Conservation (phyloP, 2,888 invertebrate genomes). For the Caenorhabditis plicata region DNA sequence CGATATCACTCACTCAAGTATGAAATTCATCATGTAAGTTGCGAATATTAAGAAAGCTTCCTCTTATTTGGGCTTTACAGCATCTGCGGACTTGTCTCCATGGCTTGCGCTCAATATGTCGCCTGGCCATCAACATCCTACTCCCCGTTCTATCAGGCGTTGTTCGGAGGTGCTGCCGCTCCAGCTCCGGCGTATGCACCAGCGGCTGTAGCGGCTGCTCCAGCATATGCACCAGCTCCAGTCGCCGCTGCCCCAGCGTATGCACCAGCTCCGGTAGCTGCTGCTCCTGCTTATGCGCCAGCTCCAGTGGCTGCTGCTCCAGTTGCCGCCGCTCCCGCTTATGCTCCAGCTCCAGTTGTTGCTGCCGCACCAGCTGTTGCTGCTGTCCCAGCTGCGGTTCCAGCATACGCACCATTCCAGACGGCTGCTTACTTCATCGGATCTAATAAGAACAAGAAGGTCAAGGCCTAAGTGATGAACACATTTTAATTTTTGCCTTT, state of each 20-base stretch:
- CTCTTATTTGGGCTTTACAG: too few species aligned
- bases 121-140: constrained; percentile 46
- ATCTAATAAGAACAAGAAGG: constrained; percentile 33
- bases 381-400: constrained; percentile 31
- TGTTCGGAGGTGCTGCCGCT: constrained; percentile 30
- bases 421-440: constrained; percentile 35
- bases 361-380: constrained; percentile 22
- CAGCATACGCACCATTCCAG: constrained; percentile 40
- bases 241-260: constrained; percentile 25
- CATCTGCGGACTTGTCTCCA: constrained; percentile 27
- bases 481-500: too few species aligned
- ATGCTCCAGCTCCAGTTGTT: constrained; percentile 10
- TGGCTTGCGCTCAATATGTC: constrained; percentile 24
- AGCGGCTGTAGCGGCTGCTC: constrained; percentile 15
- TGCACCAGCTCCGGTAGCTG: constrained; percentile 12
- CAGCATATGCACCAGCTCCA: constrained; percentile 22
- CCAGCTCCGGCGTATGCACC: constrained; percentile 19
- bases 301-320: constrained; percentile 12
- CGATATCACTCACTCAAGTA: constrained; percentile 9
- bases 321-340: constrained; percentile 21
- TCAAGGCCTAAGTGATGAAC: constrained; percentile 23
- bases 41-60: too few species aligned
- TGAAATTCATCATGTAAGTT: constrained; percentile 34
- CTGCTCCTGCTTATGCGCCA: constrained; percentile 27
- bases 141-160: constrained; percentile 43